These are phyloP conservation scores for Cynocephalus volans DNA, from an alignment of 2,113 vertebrate genomes.

Conservation along the genomic window DNA sequence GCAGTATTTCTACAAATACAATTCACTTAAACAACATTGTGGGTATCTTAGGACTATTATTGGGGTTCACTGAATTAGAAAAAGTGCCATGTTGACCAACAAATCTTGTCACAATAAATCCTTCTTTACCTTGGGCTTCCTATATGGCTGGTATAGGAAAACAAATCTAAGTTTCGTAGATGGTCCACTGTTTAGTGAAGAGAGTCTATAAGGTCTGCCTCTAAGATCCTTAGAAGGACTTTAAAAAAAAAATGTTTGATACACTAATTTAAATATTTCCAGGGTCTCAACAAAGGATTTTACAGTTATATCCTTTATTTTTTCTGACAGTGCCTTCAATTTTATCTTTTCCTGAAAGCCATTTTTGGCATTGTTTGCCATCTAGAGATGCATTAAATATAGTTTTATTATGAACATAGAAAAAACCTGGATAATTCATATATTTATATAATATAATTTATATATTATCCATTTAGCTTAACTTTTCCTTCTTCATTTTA, in stretches of 20 bases:
- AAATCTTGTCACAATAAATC: not conserved
- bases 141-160: not conserved
- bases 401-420: not conserved
- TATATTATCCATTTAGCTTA: not conserved
- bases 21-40: not conserved
- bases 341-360: not conserved
- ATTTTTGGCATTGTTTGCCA: not conserved
- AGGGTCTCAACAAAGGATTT: not conserved
- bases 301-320: not conserved
- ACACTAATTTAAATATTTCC: not conserved
- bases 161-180: not conserved
- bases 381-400: not conserved
- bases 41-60: not conserved
- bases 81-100: not conserved
- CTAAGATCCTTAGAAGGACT: not conserved
- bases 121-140: not conserved
- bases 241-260: not conserved
- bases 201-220: not conserved
- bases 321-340: not conserved
- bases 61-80: not conserved
- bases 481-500: not conserved
- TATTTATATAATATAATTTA: not conserved
- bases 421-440: not conserved
- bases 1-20: not conserved
- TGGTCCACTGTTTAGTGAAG: not conserved